Evolutionary conservation across 2,113 vertebrate genomes (phyloP), one percentile per base, ranked within the genome.

Genomic region (Enhydra lutris): DNA sequence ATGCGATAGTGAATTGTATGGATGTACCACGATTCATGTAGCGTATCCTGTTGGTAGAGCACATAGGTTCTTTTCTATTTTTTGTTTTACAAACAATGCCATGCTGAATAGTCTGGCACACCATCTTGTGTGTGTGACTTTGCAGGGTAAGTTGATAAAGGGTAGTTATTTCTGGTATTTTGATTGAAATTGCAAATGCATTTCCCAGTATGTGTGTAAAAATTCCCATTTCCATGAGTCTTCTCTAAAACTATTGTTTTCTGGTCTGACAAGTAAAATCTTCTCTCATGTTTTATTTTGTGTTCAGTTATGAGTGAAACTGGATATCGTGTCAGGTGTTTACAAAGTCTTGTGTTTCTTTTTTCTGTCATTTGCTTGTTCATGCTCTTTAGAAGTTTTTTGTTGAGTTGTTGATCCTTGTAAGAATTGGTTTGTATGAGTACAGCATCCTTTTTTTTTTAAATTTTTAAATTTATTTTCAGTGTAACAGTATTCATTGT

Each of bases 391-490:
- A 89, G 36, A 31, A 39, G 65, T 74, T 73, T 83, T 73, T 79
- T 92, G n/a, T 84, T 94, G 71, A 26, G 71, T 90, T 24, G 31
- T 50, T 94, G 23, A 31, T 21, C 39, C 50, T 42, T 73, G 74
- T 74, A 83, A 79, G 42, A 92, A 94, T 50, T 73, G 34, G 79
- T 94, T 92, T 97, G 59, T 63, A 63, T 29, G 59, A 63, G 59
- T 29, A 29, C 59, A 61, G 24, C 59, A 63, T 63, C 63, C 29
- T 65, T 34, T 34, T 14, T 65, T 65, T 42, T 42, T 42, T 4
- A 42, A 42, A 42, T 39, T 39, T 42, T 42, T 42, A 42, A 42
- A 42, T 42, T 42, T 42, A 42, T 42, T 42, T 42, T 42, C 39
- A 42, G 39, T 42, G 39, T 42, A 42, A 42, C 39, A 42, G 39